Conservation (phyloP, 2,888 invertebrate species). For the Marronus borbonicus region DNA sequence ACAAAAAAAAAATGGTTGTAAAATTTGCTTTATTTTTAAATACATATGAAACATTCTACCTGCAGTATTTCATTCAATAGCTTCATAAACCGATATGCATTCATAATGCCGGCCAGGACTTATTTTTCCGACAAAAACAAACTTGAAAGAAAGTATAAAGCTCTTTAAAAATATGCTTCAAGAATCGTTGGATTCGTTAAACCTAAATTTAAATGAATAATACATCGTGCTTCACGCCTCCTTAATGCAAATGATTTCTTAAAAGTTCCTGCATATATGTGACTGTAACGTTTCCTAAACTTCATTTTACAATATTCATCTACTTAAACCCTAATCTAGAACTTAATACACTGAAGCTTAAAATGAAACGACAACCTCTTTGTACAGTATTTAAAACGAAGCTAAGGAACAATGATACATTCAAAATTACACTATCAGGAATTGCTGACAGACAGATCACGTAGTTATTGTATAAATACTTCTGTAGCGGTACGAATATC, state of each 20-base stretch:
- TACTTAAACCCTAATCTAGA: constrained; percentile 32
- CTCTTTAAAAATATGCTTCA: too few relatives aligned
- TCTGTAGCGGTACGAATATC: neutral
- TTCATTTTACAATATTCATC: constrained; percentile 19
- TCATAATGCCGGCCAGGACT: too few relatives aligned
- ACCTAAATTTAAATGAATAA: too few relatives aligned
- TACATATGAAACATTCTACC: too few relatives aligned
- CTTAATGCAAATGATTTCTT: neutral
- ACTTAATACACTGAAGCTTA: constrained; percentile 20
- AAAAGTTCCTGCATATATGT: constrained; percentile 8
- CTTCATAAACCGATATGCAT: too few relatives aligned
- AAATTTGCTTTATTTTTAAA: too few relatives aligned
- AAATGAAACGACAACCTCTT: constrained; percentile 33
- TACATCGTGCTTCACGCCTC: too few relatives aligned
- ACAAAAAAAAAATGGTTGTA: too few relatives aligned
- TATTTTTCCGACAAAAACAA: too few relatives aligned
- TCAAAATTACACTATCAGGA: constrained; percentile 10
- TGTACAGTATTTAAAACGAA: constrained; percentile 37
- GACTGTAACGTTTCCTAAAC: neutral
- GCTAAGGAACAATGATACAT: constrained; percentile 1
- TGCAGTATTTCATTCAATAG: too few relatives aligned
- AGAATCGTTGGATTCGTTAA: too few relatives aligned
- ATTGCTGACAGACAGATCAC: neutral
- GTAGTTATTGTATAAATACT: neutral
- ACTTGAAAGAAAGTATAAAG: too few relatives aligned